phyloP scores from a whole-genome alignment of 2,888 invertebrate species.

The Cantharis flavilabris region DNA sequence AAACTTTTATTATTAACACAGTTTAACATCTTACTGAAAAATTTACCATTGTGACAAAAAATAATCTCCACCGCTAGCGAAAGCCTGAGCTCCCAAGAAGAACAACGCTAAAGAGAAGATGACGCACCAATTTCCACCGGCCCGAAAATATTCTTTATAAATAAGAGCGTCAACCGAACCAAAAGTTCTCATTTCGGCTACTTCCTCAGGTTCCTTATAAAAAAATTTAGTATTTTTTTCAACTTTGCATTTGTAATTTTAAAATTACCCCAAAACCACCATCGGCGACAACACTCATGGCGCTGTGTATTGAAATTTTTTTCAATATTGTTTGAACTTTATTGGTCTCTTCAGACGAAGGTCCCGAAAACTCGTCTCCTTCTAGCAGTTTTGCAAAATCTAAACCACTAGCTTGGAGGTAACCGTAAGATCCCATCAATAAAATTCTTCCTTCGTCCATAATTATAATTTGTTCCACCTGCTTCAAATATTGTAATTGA shows the following conservation, averaged over 20 bases:
- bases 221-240: not conserved
- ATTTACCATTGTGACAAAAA: slow-evolving; percentile 47
- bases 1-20: not conserved
- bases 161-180: slow-evolving; percentile 58
- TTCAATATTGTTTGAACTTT: slow-evolving; percentile 22
- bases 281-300: slow-evolving; percentile 9
- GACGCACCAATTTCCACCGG: slow-evolving; percentile 60
- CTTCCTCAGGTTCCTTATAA: slow-evolving; percentile 49
- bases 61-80: slow-evolving; percentile 51
- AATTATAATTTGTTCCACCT: slow-evolving; percentile 46
- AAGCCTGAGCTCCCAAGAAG: slow-evolving; percentile 59
- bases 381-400: slow-evolving; percentile 54
- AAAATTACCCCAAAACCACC: not conserved
- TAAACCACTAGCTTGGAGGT: slow-evolving; percentile 54
- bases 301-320: slow-evolving; percentile 19
- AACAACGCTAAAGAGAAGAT: slow-evolving; percentile 58
- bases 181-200: slow-evolving; percentile 59
- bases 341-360: not conserved
- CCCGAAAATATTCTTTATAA: slow-evolving; percentile 61
- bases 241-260: not conserved
- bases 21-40: not conserved
- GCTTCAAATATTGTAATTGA: slow-evolving; percentile 69
- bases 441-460: slow-evolving; percentile 55
- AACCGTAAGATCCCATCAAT: slow-evolving; percentile 52
- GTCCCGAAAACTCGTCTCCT: not conserved